Conservation (phyloP, 2,888 invertebrate species). For the Pseudolycoriella hygida region DNA sequence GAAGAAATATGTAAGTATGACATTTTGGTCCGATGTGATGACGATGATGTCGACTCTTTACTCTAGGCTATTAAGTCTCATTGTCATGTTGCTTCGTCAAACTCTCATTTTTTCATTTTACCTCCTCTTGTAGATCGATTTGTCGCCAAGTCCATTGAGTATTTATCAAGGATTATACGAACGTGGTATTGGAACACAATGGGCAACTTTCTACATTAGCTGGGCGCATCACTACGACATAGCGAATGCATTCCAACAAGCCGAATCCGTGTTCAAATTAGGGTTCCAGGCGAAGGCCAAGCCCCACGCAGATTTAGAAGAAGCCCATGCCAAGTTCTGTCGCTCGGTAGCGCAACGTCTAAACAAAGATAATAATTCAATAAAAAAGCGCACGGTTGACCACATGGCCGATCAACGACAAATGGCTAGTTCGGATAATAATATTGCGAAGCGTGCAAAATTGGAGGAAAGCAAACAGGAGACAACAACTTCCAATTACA, state of each 20-base stretch:
- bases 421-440: constrained; percentile 40
- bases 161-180: constrained; percentile 68
- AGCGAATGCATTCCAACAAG: constrained; percentile 62
- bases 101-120: background rate
- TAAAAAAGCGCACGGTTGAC: constrained; percentile 34
- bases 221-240: constrained; percentile 83
- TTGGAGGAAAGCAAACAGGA: background rate
- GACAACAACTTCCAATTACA: background rate
- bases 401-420: constrained; percentile 48
- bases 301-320: constrained; percentile 56
- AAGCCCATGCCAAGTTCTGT: constrained; percentile 60
- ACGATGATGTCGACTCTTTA: background rate
- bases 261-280: constrained; percentile 63
- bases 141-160: constrained; percentile 56
- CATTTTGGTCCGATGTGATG: background rate
- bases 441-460: background rate
- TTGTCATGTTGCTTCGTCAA: background rate
- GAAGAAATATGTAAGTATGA: constrained; percentile 72
- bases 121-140: constrained; percentile 42
- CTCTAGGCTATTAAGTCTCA: background rate
- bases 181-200: constrained; percentile 62
- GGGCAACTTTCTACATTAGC: constrained; percentile 69
- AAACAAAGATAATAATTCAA: constrained; percentile 25
- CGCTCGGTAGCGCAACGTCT: constrained; percentile 25
- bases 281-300: constrained; percentile 65